phyloP scores from a whole-genome alignment of 1,140 invertebrate species.

The Temnothorax nylanderi region DNA sequence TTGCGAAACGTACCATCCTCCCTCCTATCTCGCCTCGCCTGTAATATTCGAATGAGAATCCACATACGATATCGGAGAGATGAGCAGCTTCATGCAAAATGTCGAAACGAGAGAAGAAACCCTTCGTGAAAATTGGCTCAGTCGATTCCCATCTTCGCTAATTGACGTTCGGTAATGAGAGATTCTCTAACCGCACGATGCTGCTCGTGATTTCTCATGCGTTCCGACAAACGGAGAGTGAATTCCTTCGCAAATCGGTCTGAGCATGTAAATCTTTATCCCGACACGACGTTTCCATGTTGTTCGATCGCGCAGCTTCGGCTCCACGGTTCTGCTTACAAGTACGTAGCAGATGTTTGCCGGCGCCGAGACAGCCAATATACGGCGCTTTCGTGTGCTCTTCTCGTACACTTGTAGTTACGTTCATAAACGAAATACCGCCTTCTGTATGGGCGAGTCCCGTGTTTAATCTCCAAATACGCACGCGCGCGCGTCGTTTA shows the following conservation, averaged over 20 bases:
- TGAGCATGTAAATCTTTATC: slow-evolving; percentile 9
- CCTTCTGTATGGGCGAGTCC: neutral
- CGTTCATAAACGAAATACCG: slow-evolving; percentile 33
- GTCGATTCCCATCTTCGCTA: neutral
- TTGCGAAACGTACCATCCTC: neutral
- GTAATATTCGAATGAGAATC: slow-evolving; percentile 17
- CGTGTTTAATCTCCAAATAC: slow-evolving; percentile 49
- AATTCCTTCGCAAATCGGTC: slow-evolving; percentile 2
- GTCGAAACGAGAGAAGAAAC: neutral
- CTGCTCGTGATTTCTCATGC: neutral
- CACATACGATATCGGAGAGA: neutral
- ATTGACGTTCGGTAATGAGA: slow-evolving; percentile 15
- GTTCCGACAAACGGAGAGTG: neutral
- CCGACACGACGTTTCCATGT: slow-evolving; percentile 2
- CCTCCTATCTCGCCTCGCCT: neutral
- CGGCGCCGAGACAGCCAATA: slow-evolving; percentile 42
- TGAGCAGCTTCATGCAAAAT: neutral
- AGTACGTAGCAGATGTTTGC: slow-evolving; percentile 15
- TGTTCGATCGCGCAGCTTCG: slow-evolving; percentile 2
- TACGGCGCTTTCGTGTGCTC: neutral
- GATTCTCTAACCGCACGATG: neutral
- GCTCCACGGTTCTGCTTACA: neutral
- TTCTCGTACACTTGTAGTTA: slow-evolving; percentile 7
- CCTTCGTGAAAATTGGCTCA: neutral
- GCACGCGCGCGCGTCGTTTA: slow-evolving; percentile 8